Base-by-base conservation (phyloP, 2,888 invertebrate genomes). In the Callyntrura guangdongensis region DNA sequence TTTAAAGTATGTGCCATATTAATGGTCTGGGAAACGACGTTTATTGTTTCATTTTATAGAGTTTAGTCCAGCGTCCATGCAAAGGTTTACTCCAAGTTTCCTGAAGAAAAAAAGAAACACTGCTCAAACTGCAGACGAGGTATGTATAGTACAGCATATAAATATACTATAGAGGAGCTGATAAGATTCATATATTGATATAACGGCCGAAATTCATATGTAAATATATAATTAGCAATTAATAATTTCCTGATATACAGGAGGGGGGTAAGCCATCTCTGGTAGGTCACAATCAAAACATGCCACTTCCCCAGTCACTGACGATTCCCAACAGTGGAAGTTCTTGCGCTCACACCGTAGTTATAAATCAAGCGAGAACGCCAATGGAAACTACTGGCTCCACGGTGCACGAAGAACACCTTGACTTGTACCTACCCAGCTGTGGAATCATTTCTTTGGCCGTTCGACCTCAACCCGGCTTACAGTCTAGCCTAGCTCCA, bases 371-470 rank as follows among this genome's bases (percentile, higher is more conserved):
- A 9, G 92, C 92, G 11, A 72, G 86, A 74, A 93, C 93, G 2
- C 93, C 93, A 0, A 64, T 87, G 45, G 92, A 77, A 56, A 25
- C 56, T 0, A 27, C 72, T 5, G 9, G 83, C 25, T 74, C 77
- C 22, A 14, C 67, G 0, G 9, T 84, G 1, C 83, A 64, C 3
- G 69, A 81, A n/a, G 83, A 77, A 14, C 53, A 82, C n/a, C 20
- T 27, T n/a, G 94, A 94, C 89, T 90, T 94, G 86, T 92, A 97
- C 93, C 94, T 97, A 20, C 96, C 97, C 0, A 96, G 96, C 91
- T 96, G 96, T 79, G 96, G 97, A n/a, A 97, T 97, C 91, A 96
- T 97, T 2, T 89, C 86, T 27, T 17, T 94, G 47, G 89, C 85
- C 9, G 25, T 59, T 53, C 90, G 88, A 61, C 17, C 72, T 27